Percentiles rank a stretch among this genome's conserved stretches.
Evolutionary conservation across 2,888 invertebrate genomes (phyloP).

Genomic region (Sepioteuthis lessoniana): DNA sequence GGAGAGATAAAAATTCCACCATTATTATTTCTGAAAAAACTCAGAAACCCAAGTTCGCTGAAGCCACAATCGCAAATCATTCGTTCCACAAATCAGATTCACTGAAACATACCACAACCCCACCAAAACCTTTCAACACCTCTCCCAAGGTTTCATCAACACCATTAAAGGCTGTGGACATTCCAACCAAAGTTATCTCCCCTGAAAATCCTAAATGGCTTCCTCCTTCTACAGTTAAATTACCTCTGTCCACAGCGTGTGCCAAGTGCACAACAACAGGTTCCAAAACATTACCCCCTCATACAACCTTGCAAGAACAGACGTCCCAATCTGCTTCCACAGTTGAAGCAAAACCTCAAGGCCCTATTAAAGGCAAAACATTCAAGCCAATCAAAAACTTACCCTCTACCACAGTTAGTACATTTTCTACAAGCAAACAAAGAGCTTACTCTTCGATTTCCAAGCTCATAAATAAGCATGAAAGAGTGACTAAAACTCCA

Average conservation of each 20-base stretch:
- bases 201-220: not conserved
- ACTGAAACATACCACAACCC: not conserved
- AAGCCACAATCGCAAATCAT: not conserved
- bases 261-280: not conserved
- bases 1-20: not conserved
- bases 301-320: not conserved
- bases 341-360: not conserved
- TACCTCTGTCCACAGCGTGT: not conserved
- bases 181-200: constrained; percentile 3
- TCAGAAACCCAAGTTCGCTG: not conserved
- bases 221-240: not conserved
- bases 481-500: not conserved
- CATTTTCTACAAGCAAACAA: not conserved
- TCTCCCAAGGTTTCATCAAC: not conserved
- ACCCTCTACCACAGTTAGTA: not conserved
- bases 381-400: not conserved
- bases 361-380: not conserved
- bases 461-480: not conserved
- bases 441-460: not conserved
- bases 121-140: not conserved
- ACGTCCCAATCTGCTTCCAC: not conserved
- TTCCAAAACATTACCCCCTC: not conserved
- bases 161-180: not conserved
- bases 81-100: not conserved
- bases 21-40: not conserved